Percentiles rank a stretch among this genome's conserved stretches.
These are phyloP conservation scores for Palythoa grandiflora DNA, from an alignment of 92 coral and sea anemone species.

Conservation along the genomic window DNA sequence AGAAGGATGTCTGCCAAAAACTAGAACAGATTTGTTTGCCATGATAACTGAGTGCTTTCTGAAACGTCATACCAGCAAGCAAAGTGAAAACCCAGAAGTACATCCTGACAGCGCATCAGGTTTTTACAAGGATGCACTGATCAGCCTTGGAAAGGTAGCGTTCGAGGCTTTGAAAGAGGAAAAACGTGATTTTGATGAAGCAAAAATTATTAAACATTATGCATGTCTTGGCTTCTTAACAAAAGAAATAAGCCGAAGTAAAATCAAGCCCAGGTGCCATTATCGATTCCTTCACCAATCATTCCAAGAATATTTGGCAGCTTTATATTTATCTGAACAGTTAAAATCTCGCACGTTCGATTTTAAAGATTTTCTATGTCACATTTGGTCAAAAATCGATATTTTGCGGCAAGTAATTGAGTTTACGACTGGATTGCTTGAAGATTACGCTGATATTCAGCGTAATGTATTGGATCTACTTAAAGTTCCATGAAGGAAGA, in stretches of 20 bases:
- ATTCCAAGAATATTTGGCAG: conserved; percentile 55
- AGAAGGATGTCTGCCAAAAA: conserved; percentile 34
- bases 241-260: conserved; percentile 34
- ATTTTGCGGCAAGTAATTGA: conserved; percentile 28
- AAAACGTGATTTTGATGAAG: too few relatives aligned
- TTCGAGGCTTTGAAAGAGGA: too few relatives aligned
- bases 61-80: conserved; percentile 34
- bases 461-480: background rate
- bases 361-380: background rate
- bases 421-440: conserved; percentile 26
- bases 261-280: conserved; percentile 5
- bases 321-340: conserved; percentile 39
- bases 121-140: background rate
- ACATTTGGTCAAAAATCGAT: conserved; percentile 2
- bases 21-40: conserved; percentile 42
- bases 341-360: background rate
- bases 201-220: background rate
- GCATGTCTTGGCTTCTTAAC: conserved; percentile 47
- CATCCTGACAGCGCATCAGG: background rate
- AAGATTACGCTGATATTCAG: conserved; percentile 2
- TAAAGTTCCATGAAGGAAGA: background rate
- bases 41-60: conserved; percentile 45
- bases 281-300: conserved; percentile 52
- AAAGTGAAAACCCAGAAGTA: background rate
- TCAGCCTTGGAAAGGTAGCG: too few relatives aligned